Base-by-base conservation (phyloP, 2,797 vertebrate species). In the Malacoctenus gilli region DNA sequence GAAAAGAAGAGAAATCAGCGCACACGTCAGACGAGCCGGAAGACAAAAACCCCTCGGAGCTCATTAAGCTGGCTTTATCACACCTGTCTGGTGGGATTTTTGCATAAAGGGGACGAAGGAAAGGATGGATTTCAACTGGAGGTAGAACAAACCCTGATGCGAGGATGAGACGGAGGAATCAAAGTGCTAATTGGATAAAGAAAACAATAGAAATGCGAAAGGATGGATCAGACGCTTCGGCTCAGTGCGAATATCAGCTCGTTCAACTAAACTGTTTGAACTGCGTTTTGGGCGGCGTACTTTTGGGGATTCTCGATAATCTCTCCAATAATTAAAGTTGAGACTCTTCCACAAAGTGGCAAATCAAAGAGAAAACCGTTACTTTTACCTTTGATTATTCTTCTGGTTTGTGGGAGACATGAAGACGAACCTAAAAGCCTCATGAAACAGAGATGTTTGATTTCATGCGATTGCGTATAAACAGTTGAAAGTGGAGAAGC, bases 311-410 rank as follows among this genome's bases (percentile, higher is more conserved):
- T n/a, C n/a, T n/a, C n/a, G n/a, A n/a, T n/a, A n/a, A n/a, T n/a
- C n/a, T n/a, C n/a, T n/a, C n/a, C n/a, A n/a, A n/a, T n/a, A n/a
- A 60, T 43, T 59, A 44, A 62, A 62, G 59, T 56, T 42, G 6
- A 57, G 13, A 38, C 32, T 25, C 22, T 23, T 28, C 18, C 41
- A 28, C 25, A 9, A 28, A 37, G 10, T 6, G 32, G 4, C 8
- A 54, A n/a, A 40, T 13, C 0, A 56, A 57, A 48, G 9, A 10
- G 1, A 38, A 20, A 20, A 18, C 6, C 37, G 14, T 43, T 5
- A 16, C 8, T 34, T 36, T 30, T 16, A 36, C 53, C 9, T 38
- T 21, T 37, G 25, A 8, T 5, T 44, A 2, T 10, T 13, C 4
- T 53, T 50, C 15, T 15, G 6, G 42, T 19, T 22, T 5, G 34